Percentiles rank a stretch among this genome's conserved stretches.
These are phyloP conservation scores for Oxyruncus cristatus DNA, from an alignment of 2,113 vertebrate species.

Conservation along the genomic window DNA sequence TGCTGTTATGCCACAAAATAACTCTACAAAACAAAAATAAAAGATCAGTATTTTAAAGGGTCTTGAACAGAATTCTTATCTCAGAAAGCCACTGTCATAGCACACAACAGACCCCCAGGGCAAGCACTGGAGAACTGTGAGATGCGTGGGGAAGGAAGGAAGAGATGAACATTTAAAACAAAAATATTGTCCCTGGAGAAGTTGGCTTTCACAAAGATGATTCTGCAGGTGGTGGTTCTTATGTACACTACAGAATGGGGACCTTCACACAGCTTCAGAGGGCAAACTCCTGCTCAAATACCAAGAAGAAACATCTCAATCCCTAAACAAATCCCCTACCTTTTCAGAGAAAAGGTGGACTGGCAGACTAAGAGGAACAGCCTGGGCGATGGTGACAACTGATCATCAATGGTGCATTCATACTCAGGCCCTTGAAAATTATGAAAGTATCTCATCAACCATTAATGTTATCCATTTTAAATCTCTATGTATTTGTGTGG, in stretches of 20 bases:
- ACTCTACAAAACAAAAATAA: background rate
- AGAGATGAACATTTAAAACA: background rate
- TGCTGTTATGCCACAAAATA: background rate
- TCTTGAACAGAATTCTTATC: background rate
- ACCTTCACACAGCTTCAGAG: background rate
- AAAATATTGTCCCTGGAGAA: background rate
- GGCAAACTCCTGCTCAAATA: background rate
- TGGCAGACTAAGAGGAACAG: background rate
- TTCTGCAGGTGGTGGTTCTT: background rate
- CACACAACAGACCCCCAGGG: background rate
- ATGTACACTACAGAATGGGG: rapidly evolving
- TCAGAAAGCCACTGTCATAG: background rate
- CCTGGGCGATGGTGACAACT: rapidly evolving
- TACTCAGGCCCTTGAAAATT: background rate
- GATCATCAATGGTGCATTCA: rapidly evolving
- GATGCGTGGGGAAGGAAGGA: rapidly evolving
- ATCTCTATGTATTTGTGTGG: background rate
- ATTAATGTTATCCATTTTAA: background rate
- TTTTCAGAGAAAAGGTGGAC: background rate
- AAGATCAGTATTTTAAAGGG: background rate
- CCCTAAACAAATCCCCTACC: background rate
- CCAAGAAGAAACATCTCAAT: background rate
- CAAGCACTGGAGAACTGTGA: background rate
- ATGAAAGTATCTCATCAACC: background rate
- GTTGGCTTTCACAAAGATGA: rapidly evolving